Evolutionary conservation across 2,113 vertebrate species (phyloP).

Genomic region (Heterotis niloticus): DNA sequence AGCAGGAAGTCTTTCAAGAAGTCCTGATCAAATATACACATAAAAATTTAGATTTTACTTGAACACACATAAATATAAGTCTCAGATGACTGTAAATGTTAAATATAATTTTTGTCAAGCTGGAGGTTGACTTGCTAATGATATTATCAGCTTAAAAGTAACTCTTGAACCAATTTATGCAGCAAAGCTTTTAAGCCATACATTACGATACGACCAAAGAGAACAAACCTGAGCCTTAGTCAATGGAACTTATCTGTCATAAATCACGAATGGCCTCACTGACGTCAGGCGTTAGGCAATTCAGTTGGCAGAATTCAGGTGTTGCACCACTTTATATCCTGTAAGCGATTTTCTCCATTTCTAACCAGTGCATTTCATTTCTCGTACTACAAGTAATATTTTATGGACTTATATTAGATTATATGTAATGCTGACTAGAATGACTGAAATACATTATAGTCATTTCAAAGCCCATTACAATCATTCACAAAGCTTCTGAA

Average conservation of each 20-base stretch:
- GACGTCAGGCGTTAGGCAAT: background rate
- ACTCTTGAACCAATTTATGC: background rate
- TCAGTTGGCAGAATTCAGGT: background rate
- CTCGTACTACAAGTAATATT: too few species aligned
- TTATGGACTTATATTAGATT: too few species aligned
- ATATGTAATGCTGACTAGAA: too few species aligned
- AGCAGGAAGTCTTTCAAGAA: too few species aligned
- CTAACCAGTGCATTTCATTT: too few species aligned
- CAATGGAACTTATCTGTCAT: background rate
- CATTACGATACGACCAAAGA: background rate
- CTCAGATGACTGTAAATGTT: background rate
- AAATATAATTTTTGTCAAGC: background rate
- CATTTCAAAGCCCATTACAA: too few species aligned
- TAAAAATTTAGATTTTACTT: background rate
- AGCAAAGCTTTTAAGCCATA: background rate
- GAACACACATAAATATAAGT: background rate
- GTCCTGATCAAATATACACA: background rate
- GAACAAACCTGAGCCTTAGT: background rate
- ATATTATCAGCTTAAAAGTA: background rate
- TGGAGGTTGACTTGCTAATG: too few species aligned
- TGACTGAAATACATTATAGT: too few species aligned
- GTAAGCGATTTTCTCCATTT: too few species aligned
- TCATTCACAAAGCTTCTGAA: too few species aligned
- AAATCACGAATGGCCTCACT: background rate
- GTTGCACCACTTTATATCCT: background rate